A percentile compares a stretch with the other conserved stretches of the same genome.
Evolutionary conservation across 2,113 vertebrate genomes (phyloP).

Genomic region (Bubo scandiacus): DNA sequence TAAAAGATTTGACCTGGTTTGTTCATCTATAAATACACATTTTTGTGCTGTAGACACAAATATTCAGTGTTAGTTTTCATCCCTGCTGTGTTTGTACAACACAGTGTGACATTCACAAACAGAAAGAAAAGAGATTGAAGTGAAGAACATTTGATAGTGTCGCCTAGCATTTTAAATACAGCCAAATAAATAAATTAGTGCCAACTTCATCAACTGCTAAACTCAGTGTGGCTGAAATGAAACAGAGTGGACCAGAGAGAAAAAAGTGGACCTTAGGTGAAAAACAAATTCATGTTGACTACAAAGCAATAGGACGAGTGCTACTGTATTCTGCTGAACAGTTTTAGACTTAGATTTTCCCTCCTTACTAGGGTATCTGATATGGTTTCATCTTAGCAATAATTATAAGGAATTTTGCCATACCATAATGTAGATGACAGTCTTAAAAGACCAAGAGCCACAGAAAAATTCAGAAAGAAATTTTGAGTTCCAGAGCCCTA

Average conservation of each 20-base stretch:
- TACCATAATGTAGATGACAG: background rate
- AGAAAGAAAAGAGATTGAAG: background rate
- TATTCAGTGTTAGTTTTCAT: background rate
- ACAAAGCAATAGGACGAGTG: background rate
- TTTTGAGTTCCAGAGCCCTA: background rate
- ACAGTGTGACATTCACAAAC: conserved; percentile 13
- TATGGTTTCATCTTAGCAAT: background rate
- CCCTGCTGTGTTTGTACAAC: conserved; percentile 20
- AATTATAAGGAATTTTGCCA: background rate
- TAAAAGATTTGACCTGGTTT: background rate
- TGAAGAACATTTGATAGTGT: background rate
- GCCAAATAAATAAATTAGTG: background rate
- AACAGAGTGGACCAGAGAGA: background rate
- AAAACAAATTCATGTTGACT: background rate
- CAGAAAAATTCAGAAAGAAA: background rate
- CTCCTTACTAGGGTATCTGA: background rate
- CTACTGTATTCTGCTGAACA: background rate
- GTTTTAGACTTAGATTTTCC: background rate
- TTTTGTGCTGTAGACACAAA: conserved; percentile 26
- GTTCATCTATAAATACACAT: background rate
- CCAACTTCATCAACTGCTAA: background rate
- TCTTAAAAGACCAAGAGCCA: background rate
- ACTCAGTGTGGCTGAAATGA: background rate
- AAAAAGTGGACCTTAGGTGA: background rate
- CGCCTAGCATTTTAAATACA: background rate